Evolutionary conservation across 2,888 invertebrate species (phyloP).

Genomic region (Onthophagus sagittarius): DNA sequence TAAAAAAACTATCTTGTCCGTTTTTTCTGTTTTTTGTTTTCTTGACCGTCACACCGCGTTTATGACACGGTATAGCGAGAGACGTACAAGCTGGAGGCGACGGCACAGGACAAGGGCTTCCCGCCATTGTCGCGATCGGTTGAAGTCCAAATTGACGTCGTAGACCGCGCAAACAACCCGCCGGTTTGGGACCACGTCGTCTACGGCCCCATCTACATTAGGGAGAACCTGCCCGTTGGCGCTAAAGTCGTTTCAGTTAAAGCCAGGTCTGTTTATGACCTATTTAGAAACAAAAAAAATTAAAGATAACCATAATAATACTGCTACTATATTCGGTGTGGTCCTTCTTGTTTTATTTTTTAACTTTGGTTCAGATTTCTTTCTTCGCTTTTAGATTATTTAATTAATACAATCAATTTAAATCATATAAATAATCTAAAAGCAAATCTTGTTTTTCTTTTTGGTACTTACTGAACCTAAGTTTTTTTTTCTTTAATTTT

Average conservation of each 20-base stretch:
- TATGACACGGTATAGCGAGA: slow-evolving; percentile 68
- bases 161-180: slow-evolving; percentile 96
- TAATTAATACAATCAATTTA: too few species aligned
- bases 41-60: slow-evolving; percentile 12
- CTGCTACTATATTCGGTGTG: neutral
- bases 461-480: neutral
- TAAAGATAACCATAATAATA: neutral
- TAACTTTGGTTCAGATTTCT: neutral
- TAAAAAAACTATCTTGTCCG: slow-evolving; percentile 15
- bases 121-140: slow-evolving; percentile 94
- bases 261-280: slow-evolving; percentile 83
- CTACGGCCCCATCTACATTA: slow-evolving; percentile 95
- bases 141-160: slow-evolving; percentile 98
- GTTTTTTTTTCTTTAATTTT: neutral
- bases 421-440: neutral
- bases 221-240: slow-evolving; percentile 97
- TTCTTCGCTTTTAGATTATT: neutral
- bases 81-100: slow-evolving; percentile 97
- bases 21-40: slow-evolving; percentile 14
- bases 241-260: slow-evolving; percentile 97
- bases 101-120: slow-evolving; percentile 96
- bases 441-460: neutral
- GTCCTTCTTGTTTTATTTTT: neutral
- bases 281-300: neutral
- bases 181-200: slow-evolving; percentile 95